Conservation (phyloP, 2,888 invertebrate species). For the Hoplodrina blanda region DNA sequence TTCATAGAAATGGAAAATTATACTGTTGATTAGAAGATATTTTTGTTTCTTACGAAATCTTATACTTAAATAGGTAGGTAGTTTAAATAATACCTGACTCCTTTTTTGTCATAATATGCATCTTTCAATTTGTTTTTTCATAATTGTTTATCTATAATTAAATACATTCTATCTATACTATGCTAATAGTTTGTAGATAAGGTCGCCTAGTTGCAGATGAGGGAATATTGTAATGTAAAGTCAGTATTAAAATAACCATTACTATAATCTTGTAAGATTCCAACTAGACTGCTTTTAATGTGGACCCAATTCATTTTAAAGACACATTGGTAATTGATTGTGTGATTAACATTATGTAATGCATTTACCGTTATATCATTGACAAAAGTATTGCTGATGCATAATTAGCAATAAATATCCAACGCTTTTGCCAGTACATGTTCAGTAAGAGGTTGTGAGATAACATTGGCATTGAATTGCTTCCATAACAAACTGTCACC, state of each 20-base stretch:
- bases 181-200: slow-evolving; percentile 1
- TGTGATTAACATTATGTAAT: too few relatives aligned
- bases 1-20: slow-evolving; percentile 36
- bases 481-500: slow-evolving; percentile 70
- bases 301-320: too few relatives aligned
- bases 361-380: too few relatives aligned
- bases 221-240: background rate
- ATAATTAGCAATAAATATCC: background rate
- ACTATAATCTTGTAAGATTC: background rate
- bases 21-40: slow-evolving; percentile 2
- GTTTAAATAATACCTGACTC: background rate
- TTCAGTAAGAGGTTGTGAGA: slow-evolving; percentile 24
- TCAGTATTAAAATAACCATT: background rate
- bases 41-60: background rate
- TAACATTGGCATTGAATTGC: slow-evolving; percentile 71
- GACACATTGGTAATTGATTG: too few relatives aligned
- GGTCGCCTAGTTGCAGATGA: background rate
- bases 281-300: background rate
- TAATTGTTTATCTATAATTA: background rate
- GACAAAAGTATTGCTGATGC: too few relatives aligned
- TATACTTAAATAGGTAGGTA: too few relatives aligned
- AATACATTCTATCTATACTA: background rate
- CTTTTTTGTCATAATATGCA: slow-evolving; percentile 3
- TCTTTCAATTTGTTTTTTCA: background rate
- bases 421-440: background rate